Percentiles rank a stretch among this genome's conserved stretches.
phyloP scores from a whole-genome alignment of 53 echinoderm and acorn worm genomes.

The Antedon mediterranea region DNA sequence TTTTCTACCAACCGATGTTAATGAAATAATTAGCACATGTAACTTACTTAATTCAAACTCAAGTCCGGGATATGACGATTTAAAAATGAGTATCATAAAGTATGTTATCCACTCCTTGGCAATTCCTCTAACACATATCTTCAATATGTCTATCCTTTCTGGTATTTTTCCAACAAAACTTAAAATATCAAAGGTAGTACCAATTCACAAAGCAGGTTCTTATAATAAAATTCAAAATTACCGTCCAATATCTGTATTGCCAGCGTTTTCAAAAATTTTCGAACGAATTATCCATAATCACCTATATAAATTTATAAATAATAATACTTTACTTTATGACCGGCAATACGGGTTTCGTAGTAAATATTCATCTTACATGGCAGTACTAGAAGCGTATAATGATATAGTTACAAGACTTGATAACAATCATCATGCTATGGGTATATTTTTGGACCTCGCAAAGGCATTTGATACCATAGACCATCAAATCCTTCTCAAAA shows the following conservation, averaged over 20 bases:
- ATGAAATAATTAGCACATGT: no score
- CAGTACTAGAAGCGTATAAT: neutral
- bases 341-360: neutral
- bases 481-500: neutral
- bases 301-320: neutral
- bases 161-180: no score
- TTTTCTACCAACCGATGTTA: no score
- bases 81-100: no score
- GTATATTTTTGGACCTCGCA: neutral
- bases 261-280: neutral
- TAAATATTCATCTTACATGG: neutral
- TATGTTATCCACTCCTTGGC: no score
- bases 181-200: neutral
- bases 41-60: no score
- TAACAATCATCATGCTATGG: neutral
- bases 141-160: no score
- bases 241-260: neutral
- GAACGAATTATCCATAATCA: neutral
- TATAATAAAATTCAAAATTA: neutral
- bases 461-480: neutral
- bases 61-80: no score
- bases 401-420: neutral
- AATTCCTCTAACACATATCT: no score
- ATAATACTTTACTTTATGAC: neutral
- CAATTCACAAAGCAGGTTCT: neutral